phyloP scores from a whole-genome alignment of 2,113 vertebrate species.

The Ctenomys sociabilis region DNA sequence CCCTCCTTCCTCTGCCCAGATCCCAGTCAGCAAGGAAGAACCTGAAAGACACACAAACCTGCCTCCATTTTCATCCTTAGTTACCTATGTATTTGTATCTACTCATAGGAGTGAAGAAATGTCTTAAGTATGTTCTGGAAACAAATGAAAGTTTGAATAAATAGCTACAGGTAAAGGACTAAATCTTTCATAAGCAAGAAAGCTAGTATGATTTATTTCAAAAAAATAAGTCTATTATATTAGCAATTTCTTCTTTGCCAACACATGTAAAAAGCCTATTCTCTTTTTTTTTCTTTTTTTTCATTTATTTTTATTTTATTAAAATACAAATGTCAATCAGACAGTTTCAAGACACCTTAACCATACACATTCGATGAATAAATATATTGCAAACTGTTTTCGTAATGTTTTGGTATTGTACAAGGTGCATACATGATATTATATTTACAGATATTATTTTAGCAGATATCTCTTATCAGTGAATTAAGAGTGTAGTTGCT shows the following conservation, averaged over 20 bases:
- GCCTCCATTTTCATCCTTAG: background rate
- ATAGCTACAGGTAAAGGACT: background rate
- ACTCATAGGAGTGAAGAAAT: background rate
- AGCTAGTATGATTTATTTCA: background rate
- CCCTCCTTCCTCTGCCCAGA: too few species aligned
- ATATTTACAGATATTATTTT: too few species aligned
- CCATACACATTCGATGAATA: too few species aligned
- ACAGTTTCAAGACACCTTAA: too few species aligned
- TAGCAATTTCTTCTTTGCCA: background rate
- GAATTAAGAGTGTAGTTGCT: too few species aligned
- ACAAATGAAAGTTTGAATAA: background rate
- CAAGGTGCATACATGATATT: too few species aligned
- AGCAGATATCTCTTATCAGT: too few species aligned
- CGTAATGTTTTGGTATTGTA: too few species aligned
- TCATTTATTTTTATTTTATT: too few species aligned
- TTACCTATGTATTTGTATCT: background rate
- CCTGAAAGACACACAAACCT: background rate
- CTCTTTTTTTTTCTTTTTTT: background rate
- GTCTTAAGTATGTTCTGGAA: background rate
- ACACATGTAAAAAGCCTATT: background rate
- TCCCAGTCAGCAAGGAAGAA: background rate
- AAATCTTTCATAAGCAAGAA: constrained; percentile 11
- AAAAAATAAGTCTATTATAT: background rate
- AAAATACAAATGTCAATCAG: too few species aligned
- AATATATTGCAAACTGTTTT: too few species aligned